These are phyloP conservation scores for Volucella inanis DNA, from an alignment of 2,888 invertebrate genomes.

Conservation along the genomic window DNA sequence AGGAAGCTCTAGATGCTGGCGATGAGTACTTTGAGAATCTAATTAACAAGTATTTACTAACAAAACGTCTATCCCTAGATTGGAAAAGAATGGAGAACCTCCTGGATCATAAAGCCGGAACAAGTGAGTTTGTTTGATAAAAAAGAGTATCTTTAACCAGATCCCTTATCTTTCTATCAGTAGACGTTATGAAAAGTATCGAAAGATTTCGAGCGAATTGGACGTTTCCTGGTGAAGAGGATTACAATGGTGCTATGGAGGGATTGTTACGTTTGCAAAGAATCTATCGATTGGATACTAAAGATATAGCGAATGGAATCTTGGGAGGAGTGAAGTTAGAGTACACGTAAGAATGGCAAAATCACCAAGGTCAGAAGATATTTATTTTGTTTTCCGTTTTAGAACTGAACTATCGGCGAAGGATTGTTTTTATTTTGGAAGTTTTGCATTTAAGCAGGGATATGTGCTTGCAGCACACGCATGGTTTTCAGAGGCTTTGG, in stretches of 20 bases:
- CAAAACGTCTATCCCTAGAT: no score
- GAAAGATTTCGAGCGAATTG: slow-evolving; percentile 60
- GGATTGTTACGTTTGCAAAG: slow-evolving; percentile 96
- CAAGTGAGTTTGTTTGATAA: no score
- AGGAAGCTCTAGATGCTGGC: no score
- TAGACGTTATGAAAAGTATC: slow-evolving; percentile 77
- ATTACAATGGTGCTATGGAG: slow-evolving; percentile 96
- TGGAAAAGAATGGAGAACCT: no score
- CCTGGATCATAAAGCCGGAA: no score
- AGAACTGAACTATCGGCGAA: slow-evolving; percentile 85
- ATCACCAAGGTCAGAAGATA: not conserved
- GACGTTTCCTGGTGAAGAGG: slow-evolving; percentile 89
- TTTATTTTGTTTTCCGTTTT: slow-evolving; percentile 75
- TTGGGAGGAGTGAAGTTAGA: slow-evolving; percentile 90
- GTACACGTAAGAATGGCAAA: slow-evolving; percentile 85
- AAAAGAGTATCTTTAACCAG: slow-evolving; percentile 1
- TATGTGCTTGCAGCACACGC: slow-evolving; percentile 93
- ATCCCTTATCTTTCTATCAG: not conserved
- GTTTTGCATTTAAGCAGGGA: slow-evolving; percentile 91
- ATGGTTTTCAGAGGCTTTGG: slow-evolving; percentile 89
- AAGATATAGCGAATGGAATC: slow-evolving; percentile 91
- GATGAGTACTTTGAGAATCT: no score
- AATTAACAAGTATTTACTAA: no score
- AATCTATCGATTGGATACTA: slow-evolving; percentile 93
- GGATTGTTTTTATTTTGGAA: slow-evolving; percentile 93